Evolutionary conservation across 1,140 invertebrate genomes (phyloP).

Genomic region (Colletes gigas): DNA sequence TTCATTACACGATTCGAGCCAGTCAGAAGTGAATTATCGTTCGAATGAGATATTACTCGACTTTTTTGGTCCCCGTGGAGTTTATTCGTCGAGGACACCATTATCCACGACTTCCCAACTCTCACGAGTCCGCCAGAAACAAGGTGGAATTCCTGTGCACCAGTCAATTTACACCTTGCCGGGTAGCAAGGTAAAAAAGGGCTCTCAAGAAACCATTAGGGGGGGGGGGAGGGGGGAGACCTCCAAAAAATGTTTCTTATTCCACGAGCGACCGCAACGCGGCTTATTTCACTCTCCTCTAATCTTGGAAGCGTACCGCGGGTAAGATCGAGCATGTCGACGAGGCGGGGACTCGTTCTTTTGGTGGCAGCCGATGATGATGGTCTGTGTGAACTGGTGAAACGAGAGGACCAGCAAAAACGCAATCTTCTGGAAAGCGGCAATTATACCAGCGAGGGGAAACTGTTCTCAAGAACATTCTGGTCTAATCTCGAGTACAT

Average conservation of each 20-base stretch:
- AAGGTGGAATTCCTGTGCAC: slow-evolving; percentile 10
- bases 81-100: too few species aligned
- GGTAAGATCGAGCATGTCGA: slow-evolving; percentile 14
- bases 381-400: slow-evolving; percentile 19
- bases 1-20: too few species aligned
- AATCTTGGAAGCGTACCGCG: slow-evolving; percentile 29
- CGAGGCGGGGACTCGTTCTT: slow-evolving; percentile 26
- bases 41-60: too few species aligned
- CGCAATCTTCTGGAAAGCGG: background rate
- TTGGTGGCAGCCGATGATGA: slow-evolving; percentile 21
- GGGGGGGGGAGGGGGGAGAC: slow-evolving; percentile 7
- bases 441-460: slow-evolving; percentile 28
- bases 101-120: too few species aligned
- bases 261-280: slow-evolving; percentile 9
- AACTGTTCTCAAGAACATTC: background rate
- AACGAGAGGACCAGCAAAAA: slow-evolving; percentile 12
- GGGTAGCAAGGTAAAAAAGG: slow-evolving; percentile 26
- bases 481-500: slow-evolving; percentile 31
- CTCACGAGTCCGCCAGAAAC: background rate
- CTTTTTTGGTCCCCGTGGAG: too few species aligned
- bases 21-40: too few species aligned
- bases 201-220: slow-evolving; percentile 36
- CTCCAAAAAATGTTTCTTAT: slow-evolving; percentile 42
- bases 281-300: slow-evolving; percentile 39
- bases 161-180: slow-evolving; percentile 53